phyloP scores from a whole-genome alignment of 1,140 invertebrate species.

The Drosophila busckii region DNA sequence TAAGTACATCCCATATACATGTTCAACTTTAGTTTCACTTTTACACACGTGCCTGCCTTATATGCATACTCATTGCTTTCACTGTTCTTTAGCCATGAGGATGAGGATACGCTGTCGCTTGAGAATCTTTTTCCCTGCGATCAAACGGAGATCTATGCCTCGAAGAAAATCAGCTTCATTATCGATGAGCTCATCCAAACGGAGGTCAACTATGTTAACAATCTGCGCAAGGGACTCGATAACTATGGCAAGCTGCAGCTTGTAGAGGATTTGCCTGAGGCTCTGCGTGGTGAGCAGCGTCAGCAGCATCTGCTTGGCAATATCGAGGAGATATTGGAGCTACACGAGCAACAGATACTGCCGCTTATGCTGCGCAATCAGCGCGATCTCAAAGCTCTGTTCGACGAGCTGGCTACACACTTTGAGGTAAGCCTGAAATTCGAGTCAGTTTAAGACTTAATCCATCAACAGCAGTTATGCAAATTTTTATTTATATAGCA shows the following conservation, averaged over 20 bases:
- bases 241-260: constrained; percentile 64
- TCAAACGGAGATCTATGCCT: constrained; percentile 74
- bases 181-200: constrained; percentile 75
- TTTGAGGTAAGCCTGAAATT: constrained; percentile 78
- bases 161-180: constrained; percentile 73
- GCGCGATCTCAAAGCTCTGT: constrained; percentile 67
- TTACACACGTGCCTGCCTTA: too few relatives aligned
- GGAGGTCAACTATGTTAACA: constrained; percentile 74
- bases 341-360: constrained; percentile 68
- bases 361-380: constrained; percentile 70
- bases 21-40: neutral
- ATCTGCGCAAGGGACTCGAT: constrained; percentile 59
- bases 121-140: constrained; percentile 77
- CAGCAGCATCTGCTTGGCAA: constrained; percentile 58
- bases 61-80: constrained; percentile 3
- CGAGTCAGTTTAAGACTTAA: too few relatives aligned
- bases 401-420: constrained; percentile 65
- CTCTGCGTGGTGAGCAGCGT: constrained; percentile 44
- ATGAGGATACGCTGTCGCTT: constrained; percentile 70
- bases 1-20: constrained; percentile 46
- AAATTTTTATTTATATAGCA: too few relatives aligned
- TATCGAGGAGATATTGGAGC: constrained; percentile 55
- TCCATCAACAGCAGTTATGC: too few relatives aligned
- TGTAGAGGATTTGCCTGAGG: constrained; percentile 49
- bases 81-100: constrained; percentile 54